A percentile compares a stretch with the other conserved stretches of the same genome.
These are phyloP conservation scores for Enteromius unitaeniatus DNA, from an alignment of 2,797 vertebrate species.

Conservation along the genomic window DNA sequence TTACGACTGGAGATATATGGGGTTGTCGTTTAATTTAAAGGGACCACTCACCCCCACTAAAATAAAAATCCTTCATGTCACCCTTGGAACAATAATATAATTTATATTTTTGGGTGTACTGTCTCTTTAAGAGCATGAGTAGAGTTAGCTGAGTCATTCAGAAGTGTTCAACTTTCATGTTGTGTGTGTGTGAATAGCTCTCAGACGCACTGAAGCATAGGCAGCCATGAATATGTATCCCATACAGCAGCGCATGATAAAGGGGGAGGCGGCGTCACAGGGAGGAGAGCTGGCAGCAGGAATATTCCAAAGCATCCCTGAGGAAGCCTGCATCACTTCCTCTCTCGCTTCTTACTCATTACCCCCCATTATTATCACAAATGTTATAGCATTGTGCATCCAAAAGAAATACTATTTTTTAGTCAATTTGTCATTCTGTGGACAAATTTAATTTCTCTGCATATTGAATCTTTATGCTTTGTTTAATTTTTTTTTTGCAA, in stretches of 20 bases:
- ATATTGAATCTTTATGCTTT: background rate
- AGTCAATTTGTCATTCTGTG: constrained; percentile 18
- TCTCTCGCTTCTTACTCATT: constrained; percentile 17
- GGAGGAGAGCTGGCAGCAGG: constrained; percentile 16
- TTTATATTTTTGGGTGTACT: background rate
- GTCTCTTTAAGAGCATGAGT: constrained; percentile 21
- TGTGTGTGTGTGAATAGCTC: constrained; percentile 10
- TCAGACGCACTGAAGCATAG: constrained; percentile 27
- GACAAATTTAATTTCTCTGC: background rate
- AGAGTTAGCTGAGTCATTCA: constrained; percentile 38
- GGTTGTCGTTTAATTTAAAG: background rate
- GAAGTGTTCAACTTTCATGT: constrained; percentile 31
- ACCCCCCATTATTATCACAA: constrained; percentile 35
- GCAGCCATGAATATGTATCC: constrained; percentile 39
- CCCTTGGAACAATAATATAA: background rate
- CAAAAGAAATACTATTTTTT: constrained; percentile 9
- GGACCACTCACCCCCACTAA: background rate
- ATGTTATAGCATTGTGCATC: constrained; percentile 20
- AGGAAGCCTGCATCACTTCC: constrained; percentile 24
- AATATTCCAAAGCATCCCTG: constrained; percentile 32
- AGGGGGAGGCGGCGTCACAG: background rate
- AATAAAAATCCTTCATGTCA: background rate
- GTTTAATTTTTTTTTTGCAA: background rate
- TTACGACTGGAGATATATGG: background rate
- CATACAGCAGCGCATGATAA: constrained; percentile 16